Conservation (phyloP, 1,140 invertebrate genomes). For the Lordiphosa collinella region DNA sequence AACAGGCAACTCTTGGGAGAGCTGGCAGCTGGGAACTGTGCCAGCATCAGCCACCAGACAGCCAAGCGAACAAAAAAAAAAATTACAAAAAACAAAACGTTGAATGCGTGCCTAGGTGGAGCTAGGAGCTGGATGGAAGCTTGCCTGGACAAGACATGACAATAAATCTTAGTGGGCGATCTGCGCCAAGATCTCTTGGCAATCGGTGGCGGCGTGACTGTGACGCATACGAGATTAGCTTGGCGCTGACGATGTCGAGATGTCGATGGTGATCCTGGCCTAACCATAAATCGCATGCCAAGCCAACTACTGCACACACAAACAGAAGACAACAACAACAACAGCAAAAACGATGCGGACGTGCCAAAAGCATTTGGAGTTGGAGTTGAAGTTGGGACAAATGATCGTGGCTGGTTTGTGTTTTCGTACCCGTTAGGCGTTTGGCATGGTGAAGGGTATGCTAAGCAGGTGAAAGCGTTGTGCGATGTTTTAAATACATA, state of each 20-base stretch:
- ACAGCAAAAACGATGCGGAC: constrained; percentile 57
- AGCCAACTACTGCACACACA: constrained; percentile 13
- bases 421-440: constrained; percentile 3
- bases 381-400: constrained; percentile 45
- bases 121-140: constrained; percentile 23
- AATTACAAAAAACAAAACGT: neutral
- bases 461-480: neutral
- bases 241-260: constrained; percentile 58
- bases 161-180: constrained; percentile 56
- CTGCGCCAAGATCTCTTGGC: neutral
- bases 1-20: constrained; percentile 20
- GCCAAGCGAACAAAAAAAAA: neutral
- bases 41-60: constrained; percentile 4
- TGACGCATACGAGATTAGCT: constrained; percentile 73
- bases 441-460: too few relatives aligned
- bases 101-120: constrained; percentile 40
- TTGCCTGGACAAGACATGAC: constrained; percentile 53
- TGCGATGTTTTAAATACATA: too few relatives aligned
- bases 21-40: constrained; percentile 34
- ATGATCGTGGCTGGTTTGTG: constrained; percentile 60
- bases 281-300: constrained; percentile 70
- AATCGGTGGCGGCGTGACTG: constrained; percentile 41
- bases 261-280: constrained; percentile 68
- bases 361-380: constrained; percentile 47
- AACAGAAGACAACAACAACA: constrained; percentile 13